A percentile compares a stretch with the other conserved stretches of the same genome.
These are phyloP conservation scores for Collichthys lucidus DNA, from an alignment of 2,113 vertebrate genomes.

Conservation along the genomic window DNA sequence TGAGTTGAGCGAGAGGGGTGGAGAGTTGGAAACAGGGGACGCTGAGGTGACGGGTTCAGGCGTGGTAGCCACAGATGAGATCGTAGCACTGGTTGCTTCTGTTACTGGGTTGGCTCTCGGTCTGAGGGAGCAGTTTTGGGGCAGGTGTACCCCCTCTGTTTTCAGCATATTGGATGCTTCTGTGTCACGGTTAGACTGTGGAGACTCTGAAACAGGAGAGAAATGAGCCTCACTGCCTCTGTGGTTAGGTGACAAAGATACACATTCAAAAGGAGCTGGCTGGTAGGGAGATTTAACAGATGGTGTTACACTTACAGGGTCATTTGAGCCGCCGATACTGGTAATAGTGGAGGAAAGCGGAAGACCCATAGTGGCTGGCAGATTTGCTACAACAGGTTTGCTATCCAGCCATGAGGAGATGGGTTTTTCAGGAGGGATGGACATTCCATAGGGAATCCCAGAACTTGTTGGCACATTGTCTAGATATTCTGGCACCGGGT, in stretches of 20 bases:
- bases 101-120: conserved; percentile 65
- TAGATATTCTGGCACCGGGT: conserved; percentile 98
- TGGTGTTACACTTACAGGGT: conserved; percentile 90
- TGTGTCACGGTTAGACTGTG: conserved; percentile 74
- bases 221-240: conserved; percentile 82
- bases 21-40: conserved; percentile 83
- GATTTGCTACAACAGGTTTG: conserved; percentile 89
- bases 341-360: conserved; percentile 89
- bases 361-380: conserved; percentile 87
- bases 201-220: conserved; percentile 83
- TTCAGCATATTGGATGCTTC: conserved; percentile 80
- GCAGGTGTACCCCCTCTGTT: conserved; percentile 84
- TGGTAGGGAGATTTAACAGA: conserved; percentile 90
- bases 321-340: conserved; percentile 82
- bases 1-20: conserved; percentile 80
- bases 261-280: conserved; percentile 89
- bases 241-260: conserved; percentile 89
- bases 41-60: conserved; percentile 77
- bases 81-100: conserved; percentile 41
- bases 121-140: conserved; percentile 78
- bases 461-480: conserved; percentile 97
- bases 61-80: conserved; percentile 53
- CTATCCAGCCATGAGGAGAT: conserved; percentile 95
- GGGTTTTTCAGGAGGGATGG: conserved; percentile 92
- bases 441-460: conserved; percentile 98